Evolutionary conservation across 1,140 invertebrate genomes (phyloP).

Genomic region (Riptortus pedestris): DNA sequence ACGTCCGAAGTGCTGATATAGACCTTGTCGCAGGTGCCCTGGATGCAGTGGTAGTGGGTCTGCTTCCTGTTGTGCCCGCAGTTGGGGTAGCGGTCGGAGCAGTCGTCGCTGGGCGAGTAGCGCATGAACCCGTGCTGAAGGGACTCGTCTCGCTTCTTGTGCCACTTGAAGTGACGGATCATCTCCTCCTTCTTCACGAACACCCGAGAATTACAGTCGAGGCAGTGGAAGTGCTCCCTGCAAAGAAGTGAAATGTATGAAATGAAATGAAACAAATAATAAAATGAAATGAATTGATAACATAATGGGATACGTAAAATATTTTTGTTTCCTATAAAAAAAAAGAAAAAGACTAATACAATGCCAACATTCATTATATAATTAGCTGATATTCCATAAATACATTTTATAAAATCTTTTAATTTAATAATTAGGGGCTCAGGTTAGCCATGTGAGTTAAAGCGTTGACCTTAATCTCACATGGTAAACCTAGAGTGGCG

Average conservation of each 20-base stretch:
- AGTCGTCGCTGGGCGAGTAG: slow-evolving; percentile 85
- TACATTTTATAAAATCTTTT: no score
- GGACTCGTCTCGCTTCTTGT: slow-evolving; percentile 95
- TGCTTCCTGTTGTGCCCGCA: slow-evolving; percentile 94
- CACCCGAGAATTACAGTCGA: slow-evolving; percentile 76
- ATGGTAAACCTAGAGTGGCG: no score
- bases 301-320: no score
- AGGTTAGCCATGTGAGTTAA: no score
- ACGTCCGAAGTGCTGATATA: slow-evolving; percentile 98
- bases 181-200: slow-evolving; percentile 98
- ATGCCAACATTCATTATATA: no score
- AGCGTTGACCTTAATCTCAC: no score
- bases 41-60: slow-evolving; percentile 96
- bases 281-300: no score
- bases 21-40: slow-evolving; percentile 48
- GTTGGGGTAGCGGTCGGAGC: slow-evolving; percentile 61
- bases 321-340: no score
- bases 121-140: slow-evolving; percentile 93
- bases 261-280: slow-evolving; percentile 20
- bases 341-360: no score
- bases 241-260: no score
- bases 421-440: no score
- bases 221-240: slow-evolving; percentile 92
- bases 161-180: slow-evolving; percentile 98
- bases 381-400: no score